Conservation (phyloP, 2,113 vertebrate genomes). For the Cyanocitta stelleri region DNA sequence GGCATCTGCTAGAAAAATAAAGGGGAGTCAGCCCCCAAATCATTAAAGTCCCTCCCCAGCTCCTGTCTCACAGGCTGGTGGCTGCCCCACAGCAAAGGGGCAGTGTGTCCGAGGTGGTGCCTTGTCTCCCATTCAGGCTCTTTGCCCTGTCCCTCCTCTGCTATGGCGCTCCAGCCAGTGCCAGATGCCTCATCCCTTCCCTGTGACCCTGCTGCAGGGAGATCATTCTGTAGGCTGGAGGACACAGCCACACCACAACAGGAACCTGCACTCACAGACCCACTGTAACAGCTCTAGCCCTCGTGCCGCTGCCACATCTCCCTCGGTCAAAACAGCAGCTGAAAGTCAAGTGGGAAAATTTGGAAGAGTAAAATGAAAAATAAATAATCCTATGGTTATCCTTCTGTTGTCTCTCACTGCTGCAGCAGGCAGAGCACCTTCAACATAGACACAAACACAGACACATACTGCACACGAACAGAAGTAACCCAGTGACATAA, state of each 20-base stretch:
- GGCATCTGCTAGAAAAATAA: neutral
- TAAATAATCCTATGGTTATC: too few relatives aligned
- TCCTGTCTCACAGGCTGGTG: neutral
- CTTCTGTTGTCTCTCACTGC: too few relatives aligned
- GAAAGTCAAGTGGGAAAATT: too few relatives aligned
- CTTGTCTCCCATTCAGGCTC: neutral
- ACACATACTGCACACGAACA: too few relatives aligned
- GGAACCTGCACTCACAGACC: too few relatives aligned
- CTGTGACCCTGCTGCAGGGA: neutral
- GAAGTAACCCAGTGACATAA: too few relatives aligned
- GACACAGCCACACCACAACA: neutral
- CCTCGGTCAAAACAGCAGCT: too few relatives aligned
- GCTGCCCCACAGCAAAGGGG: neutral
- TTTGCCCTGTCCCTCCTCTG: neutral
- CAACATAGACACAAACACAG: too few relatives aligned
- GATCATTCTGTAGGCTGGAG: neutral
- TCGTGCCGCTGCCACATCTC: too few relatives aligned
- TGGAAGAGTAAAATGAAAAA: too few relatives aligned
- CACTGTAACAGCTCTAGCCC: too few relatives aligned
- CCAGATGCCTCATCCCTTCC: neutral
- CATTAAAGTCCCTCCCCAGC: neutral
- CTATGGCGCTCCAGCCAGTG: neutral
- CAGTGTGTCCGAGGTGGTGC: neutral
- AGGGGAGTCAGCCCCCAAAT: neutral
- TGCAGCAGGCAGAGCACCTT: too few relatives aligned